Evolutionary conservation across 2,113 vertebrate genomes (phyloP), one percentile per base, ranked within the genome.

Genomic region (Tretioscincus oriximinensis): DNA sequence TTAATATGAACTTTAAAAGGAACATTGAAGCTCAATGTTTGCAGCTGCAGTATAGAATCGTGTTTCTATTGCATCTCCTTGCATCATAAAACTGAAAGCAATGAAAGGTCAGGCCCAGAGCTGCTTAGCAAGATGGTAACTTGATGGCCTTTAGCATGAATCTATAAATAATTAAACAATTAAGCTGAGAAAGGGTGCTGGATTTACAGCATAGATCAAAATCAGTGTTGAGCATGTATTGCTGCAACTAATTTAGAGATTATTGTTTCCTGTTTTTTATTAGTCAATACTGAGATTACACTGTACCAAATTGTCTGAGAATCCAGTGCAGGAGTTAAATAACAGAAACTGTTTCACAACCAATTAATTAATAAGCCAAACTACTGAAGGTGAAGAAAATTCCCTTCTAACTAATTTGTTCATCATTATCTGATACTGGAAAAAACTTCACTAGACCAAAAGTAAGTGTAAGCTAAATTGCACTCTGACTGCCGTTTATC

Each of bases 361-460:
- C 90, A 90, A 91, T 91, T 90, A 90, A 92, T 91, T 86, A 90
- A 87, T 92, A 88, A 90, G 85, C 83, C 73, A 77, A 64, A 77
- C 11, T 31, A 29, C 1, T 73, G 65, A 41, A 60, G 26, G 63
- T 81, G 45, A 77, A 21, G 7, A 72, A 45, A 71, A 66, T 11
- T 31, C 18, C 7, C 20, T 66, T 28, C 45, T 41, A 78, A 20
- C 21, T 58, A 73, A 49, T 47, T 54, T 66, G 12, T 29, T 21
- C 35, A 60, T 83, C 28, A 14, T 20, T 66, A 47, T 29, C 26
- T 26, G 45, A 24, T 9, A 29, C 41, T 11, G 45, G 47, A 77
- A 22, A 83, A 41, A 4, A 1, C 20, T 45, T 64, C 24, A 14
- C 31, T 20, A 20, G 35, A 5, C 14, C 65, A 60, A 54, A 78